A percentile compares a stretch with the other conserved stretches of the same genome.
phyloP scores from a whole-genome alignment of 2,888 invertebrate genomes.

The Danaus chrysippus region DNA sequence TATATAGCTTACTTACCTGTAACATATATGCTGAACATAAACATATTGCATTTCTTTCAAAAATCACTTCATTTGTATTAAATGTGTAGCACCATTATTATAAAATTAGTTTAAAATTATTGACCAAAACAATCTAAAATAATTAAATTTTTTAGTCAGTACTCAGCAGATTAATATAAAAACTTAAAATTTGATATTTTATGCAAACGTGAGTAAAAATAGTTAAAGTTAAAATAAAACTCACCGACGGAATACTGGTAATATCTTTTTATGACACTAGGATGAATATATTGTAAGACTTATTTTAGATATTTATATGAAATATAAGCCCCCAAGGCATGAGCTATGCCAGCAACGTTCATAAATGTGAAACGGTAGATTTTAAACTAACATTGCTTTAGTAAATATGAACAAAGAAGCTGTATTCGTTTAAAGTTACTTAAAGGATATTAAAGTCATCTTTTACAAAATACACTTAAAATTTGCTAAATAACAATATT shows the following conservation, averaged over 20 bases:
- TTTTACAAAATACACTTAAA: background rate
- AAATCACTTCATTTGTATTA: background rate
- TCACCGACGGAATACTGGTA: slow-evolving; percentile 2
- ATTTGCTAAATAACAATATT: background rate
- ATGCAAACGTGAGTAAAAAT: no score
- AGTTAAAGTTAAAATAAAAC: background rate
- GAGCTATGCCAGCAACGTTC: slow-evolving; percentile 11
- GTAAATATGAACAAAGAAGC: slow-evolving; percentile 13
- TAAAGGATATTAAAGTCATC: background rate
- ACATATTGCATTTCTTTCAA: background rate
- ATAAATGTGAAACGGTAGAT: slow-evolving; percentile 13
- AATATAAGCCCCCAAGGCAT: slow-evolving; percentile 17
- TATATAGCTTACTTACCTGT: no score
- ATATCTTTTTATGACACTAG: slow-evolving; percentile 12
- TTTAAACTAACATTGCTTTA: slow-evolving; percentile 13
- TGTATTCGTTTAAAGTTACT: slow-evolving; percentile 5
- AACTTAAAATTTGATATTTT: no score
- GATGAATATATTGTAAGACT: slow-evolving; percentile 12
- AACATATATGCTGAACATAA: no score
- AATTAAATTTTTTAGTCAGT: no score
- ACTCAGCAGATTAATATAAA: no score
- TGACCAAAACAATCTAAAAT: background rate
- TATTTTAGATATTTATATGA: slow-evolving; percentile 11
- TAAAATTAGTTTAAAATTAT: background rate
- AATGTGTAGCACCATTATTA: background rate